phyloP scores from a whole-genome alignment of 2,888 invertebrate genomes.

The Pachliopta kotzebuea region DNA sequence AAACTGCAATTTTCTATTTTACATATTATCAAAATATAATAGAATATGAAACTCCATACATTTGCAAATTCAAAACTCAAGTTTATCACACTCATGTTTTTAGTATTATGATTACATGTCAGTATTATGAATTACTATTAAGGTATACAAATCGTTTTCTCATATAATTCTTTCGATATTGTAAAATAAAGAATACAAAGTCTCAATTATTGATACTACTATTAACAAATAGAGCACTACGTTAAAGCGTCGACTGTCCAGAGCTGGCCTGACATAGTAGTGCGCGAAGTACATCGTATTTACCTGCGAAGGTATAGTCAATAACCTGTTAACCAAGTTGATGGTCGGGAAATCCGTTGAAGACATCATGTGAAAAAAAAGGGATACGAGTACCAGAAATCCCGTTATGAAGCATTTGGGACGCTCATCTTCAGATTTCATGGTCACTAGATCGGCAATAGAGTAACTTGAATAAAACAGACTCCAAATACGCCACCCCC shows the following conservation, averaged over 20 bases:
- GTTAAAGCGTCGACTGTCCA: slow-evolving; percentile 42
- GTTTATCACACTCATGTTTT: too few species aligned
- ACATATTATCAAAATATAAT: too few species aligned
- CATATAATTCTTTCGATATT: slow-evolving; percentile 43
- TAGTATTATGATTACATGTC: too few species aligned
- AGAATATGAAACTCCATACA: too few species aligned
- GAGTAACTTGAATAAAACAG: slow-evolving; percentile 45
- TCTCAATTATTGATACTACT: slow-evolving; percentile 43
- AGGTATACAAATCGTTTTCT: too few species aligned
- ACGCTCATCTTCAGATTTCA: slow-evolving; percentile 33
- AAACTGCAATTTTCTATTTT: too few species aligned
- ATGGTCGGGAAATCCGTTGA: slow-evolving; percentile 37
- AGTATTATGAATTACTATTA: too few species aligned
- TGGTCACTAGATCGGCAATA: slow-evolving; percentile 40
- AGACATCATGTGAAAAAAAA: slow-evolving; percentile 38
- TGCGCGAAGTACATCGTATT: slow-evolving; percentile 46
- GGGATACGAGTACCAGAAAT: slow-evolving; percentile 35
- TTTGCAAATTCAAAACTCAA: too few species aligned
- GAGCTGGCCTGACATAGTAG: slow-evolving; percentile 38
- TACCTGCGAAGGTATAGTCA: slow-evolving; percentile 48
- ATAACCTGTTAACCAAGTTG: slow-evolving; percentile 44
- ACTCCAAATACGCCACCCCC: slow-evolving; percentile 45
- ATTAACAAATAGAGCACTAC: slow-evolving; percentile 39
- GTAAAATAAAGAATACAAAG: slow-evolving; percentile 43
- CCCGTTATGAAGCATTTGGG: slow-evolving; percentile 37